Percentiles rank a stretch among this genome's conserved stretches.
phyloP scores from a whole-genome alignment of 2,888 invertebrate genomes.

The Lycia hirtaria region DNA sequence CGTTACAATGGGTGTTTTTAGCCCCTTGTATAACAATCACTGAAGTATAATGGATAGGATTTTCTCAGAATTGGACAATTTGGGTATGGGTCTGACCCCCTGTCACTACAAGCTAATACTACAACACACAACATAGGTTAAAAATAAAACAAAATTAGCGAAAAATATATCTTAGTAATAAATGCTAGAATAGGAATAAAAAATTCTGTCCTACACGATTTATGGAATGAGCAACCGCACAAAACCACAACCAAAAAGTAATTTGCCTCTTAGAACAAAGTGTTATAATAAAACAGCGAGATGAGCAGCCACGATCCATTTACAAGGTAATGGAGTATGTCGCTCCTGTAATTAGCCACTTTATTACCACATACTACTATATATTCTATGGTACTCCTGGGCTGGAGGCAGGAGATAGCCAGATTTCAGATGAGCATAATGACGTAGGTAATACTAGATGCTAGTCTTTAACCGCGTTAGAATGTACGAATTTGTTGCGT shows the following conservation, averaged over 20 bases:
- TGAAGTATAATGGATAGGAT: too few species aligned
- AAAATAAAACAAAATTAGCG: too few species aligned
- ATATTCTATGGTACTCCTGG: neutral
- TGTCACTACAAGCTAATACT: too few species aligned
- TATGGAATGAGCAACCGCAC: neutral
- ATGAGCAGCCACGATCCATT: conserved; percentile 13
- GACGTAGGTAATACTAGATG: neutral
- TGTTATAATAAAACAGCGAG: conserved; percentile 8
- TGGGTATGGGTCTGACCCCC: too few species aligned
- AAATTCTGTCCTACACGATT: neutral
- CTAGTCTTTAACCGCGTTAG: neutral
- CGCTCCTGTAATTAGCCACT: conserved; percentile 13
- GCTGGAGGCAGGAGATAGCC: conserved; percentile 8
- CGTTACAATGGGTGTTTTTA: too few species aligned
- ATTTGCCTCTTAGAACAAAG: conserved; percentile 1
- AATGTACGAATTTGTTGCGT: too few species aligned
- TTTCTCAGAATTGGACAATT: too few species aligned
- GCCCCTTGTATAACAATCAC: too few species aligned
- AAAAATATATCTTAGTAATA: too few species aligned
- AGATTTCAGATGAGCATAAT: conserved; percentile 7
- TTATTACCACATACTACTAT: neutral
- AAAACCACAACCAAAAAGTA: neutral
- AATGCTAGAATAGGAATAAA: too few species aligned
- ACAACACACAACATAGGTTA: too few species aligned
- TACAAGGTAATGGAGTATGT: conserved; percentile 18